These are phyloP conservation scores for Tragelaphus scriptus DNA, from an alignment of 2,113 vertebrate species.

Conservation along the genomic window DNA sequence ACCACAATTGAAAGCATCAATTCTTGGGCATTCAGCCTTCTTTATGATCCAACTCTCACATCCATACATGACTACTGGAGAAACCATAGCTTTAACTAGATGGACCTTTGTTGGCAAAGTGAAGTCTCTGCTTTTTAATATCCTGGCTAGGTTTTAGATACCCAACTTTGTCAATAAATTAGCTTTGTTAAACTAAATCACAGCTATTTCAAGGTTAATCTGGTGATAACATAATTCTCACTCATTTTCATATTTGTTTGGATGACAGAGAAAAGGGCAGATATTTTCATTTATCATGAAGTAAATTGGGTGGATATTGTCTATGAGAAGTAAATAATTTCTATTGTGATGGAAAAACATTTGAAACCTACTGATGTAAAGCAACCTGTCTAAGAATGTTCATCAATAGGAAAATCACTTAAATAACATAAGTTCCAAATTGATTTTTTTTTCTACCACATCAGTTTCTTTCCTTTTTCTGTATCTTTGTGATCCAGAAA, in stretches of 20 bases:
- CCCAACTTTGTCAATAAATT: not conserved
- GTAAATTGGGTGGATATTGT: not conserved
- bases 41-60: not conserved
- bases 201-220: not conserved
- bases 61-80: not conserved
- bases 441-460: not conserved
- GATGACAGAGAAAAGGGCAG: not conserved
- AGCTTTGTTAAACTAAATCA: not conserved
- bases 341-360: not conserved
- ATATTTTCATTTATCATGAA: not conserved
- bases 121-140: not conserved
- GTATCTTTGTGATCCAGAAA: not conserved
- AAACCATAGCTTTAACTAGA: not conserved
- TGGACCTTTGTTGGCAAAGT: not conserved
- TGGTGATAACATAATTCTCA: not conserved
- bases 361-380: not conserved
- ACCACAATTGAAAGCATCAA: not conserved
- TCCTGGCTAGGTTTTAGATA: not conserved
- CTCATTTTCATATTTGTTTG: not conserved
- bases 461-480: not conserved
- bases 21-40: not conserved
- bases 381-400: not conserved
- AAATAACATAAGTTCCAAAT: not conserved
- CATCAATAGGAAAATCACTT: not conserved
- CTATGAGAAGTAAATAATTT: not conserved